Evolutionary conservation across 2,797 vertebrate genomes (phyloP), one percentile per base, ranked within the genome.

Genomic region (Hydrolagus colliei): DNA sequence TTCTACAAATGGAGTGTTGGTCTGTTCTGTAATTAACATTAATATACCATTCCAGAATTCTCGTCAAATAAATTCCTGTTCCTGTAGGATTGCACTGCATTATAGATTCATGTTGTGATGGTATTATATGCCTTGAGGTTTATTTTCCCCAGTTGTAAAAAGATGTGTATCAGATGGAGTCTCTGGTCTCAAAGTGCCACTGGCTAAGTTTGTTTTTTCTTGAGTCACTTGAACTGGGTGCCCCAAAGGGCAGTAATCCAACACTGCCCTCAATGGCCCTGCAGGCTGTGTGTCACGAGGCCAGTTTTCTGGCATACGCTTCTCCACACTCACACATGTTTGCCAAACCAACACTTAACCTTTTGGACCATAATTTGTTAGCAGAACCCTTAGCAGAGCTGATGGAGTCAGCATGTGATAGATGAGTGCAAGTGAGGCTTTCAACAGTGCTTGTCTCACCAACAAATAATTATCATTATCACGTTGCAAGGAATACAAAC

Each of bases 141-240:
- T 84, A 41, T 84, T 84, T 68, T 84, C 35, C 16, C 32, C 32
- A 61, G 27, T 71, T 20, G 65, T 84, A 84, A 12, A 32, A 84
- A 71, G 71, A 71, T 84, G 32, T 68, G 79, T 71, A 41, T 84
- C 79, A 84, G 65, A 82, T 82, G 63, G n/a, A 82, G 14, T 20
- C n/a, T 65, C 63, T 41, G 32, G 32, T 52, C 32, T 84, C 27
- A 84, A 84, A 84, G 9, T 68, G 84, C 85, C 92, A 92, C 89
- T 90, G 92, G 92, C 90, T 92, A 90, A 91, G 91, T 87, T 79
- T 86, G 88, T 93, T 93, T 92, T 88, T 90, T 88, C 89, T 89
- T 86, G 86, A 86, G 89, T 91, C 88, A 87, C 89, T 91, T 91
- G 90, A 93, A 91, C 92, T 90, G 32, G 86, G 88, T 91, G 90